Evolutionary conservation across 2,888 invertebrate species (phyloP).

Genomic region (Agriotes lineatus): DNA sequence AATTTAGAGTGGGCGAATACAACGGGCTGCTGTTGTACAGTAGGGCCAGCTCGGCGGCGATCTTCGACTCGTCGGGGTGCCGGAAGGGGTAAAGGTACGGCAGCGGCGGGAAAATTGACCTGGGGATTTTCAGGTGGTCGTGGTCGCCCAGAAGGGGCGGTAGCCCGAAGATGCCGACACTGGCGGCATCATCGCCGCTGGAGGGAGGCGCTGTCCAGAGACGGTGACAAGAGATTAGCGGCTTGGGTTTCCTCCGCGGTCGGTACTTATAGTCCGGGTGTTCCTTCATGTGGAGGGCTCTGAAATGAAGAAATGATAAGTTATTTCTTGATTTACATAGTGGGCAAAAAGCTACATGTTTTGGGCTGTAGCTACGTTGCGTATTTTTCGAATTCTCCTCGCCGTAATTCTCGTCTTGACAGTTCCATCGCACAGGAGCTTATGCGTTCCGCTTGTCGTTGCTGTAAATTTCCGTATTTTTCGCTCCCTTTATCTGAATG

Average conservation of each 20-base stretch:
- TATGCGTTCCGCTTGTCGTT: too few relatives aligned
- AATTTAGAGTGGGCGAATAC: constrained; percentile 67
- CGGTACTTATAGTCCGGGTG: constrained; percentile 94
- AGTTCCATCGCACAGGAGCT: too few relatives aligned
- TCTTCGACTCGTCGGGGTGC: constrained; percentile 70
- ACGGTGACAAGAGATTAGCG: constrained; percentile 76
- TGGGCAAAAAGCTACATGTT: too few relatives aligned
- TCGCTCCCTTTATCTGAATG: too few relatives aligned
- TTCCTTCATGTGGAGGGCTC: constrained; percentile 93
- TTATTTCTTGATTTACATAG: too few relatives aligned
- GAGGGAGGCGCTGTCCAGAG: constrained; percentile 64
- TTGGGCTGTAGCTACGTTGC: too few relatives aligned
- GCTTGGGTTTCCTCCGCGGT: constrained; percentile 88
- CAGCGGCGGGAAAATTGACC: constrained; percentile 78
- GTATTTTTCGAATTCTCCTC: too few relatives aligned
- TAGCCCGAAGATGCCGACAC: constrained; percentile 68
- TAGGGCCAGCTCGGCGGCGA: constrained; percentile 79
- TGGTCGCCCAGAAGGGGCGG: constrained; percentile 69
- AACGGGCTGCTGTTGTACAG: constrained; percentile 71
- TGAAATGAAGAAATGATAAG: constrained; percentile 66
- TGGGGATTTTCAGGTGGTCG: constrained; percentile 74
- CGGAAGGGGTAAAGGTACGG: constrained; percentile 80
- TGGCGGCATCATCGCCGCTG: constrained; percentile 68
- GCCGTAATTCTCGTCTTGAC: too few relatives aligned
- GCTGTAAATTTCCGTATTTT: too few relatives aligned